Conservation (phyloP, 2,113 vertebrate genomes). For the Paratilapia polleni region DNA sequence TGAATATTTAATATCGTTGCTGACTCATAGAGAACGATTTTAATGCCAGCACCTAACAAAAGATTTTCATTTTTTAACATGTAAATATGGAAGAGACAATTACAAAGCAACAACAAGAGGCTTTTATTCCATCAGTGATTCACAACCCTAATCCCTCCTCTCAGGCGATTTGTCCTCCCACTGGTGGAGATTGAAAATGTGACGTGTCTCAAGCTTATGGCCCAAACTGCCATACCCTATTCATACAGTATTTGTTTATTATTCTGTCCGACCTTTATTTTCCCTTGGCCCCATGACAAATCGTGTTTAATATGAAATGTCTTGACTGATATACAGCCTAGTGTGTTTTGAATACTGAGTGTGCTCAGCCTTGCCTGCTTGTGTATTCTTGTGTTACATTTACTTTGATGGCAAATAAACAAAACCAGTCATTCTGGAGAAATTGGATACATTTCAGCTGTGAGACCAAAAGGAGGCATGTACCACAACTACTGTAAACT, state of each 20-base stretch:
- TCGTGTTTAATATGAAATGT: slow-evolving; percentile 69
- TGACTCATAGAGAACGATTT: slow-evolving; percentile 73
- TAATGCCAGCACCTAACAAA: slow-evolving; percentile 71
- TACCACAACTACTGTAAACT: not conserved
- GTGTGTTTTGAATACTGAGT: slow-evolving; percentile 56
- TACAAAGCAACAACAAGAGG: slow-evolving; percentile 78
- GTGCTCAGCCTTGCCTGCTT: slow-evolving; percentile 23
- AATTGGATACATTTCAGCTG: not conserved
- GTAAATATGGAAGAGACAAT: slow-evolving; percentile 77
- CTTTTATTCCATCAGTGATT: slow-evolving; percentile 77
- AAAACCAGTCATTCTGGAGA: slow-evolving; percentile 24
- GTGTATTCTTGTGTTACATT: slow-evolving; percentile 44
- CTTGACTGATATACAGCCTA: slow-evolving; percentile 60
- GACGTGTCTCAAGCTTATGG: slow-evolving; percentile 70
- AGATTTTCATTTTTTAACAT: slow-evolving; percentile 78
- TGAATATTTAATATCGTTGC: slow-evolving; percentile 75
- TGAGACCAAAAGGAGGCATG: not conserved
- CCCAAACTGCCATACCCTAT: slow-evolving; percentile 65
- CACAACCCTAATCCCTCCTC: slow-evolving; percentile 75
- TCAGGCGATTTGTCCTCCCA: slow-evolving; percentile 78
- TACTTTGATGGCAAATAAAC: slow-evolving; percentile 45
- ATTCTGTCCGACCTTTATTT: slow-evolving; percentile 71
- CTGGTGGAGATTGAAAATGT: slow-evolving; percentile 77
- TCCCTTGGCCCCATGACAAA: slow-evolving; percentile 66
- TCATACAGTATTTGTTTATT: slow-evolving; percentile 71